Evolutionary conservation across 2,797 vertebrate species (phyloP), one percentile per base, ranked within the genome.

Genomic region (Sebastes flavidus): DNA sequence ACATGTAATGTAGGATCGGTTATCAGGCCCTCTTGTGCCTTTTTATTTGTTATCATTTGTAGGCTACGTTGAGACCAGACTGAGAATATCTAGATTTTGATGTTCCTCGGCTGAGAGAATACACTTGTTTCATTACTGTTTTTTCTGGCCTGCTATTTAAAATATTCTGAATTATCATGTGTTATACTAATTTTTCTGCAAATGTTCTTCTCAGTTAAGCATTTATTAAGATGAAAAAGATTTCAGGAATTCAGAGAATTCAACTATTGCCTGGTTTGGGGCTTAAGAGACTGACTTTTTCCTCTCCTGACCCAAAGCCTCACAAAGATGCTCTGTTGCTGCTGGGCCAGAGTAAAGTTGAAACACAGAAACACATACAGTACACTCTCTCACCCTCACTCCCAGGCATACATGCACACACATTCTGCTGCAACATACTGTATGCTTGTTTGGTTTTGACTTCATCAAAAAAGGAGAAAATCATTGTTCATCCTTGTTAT

Each of bases 251-350:
- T 20, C 14, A 5, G 6, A 0, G 16, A 16, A 3, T 13, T 22
- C 20, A 38, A 11, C 34, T 58, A 32, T 30, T 68, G 5, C 4
- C 25, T 74, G 27, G 4, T 62, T 65, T 69, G 14, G 1, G 4
- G 10, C 27, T 56, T 32, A 60, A 59, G 27, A 62, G 54, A 1
- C 42, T 49, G 22, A 4, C 20, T 66, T 71, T 55, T 70, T 34
- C 55, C 71, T 49, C 69, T 66, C 38, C 75, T 88, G 82, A 85
- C 75, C n/a, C 63, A 38, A 65, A 81, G 30, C 36, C 70, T 86
- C 78, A 91, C 86, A 93, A 87, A 89, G 90, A 84, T 78, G 66
- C 80, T 77, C 79, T 92, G 91, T 94, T 92, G 60, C 63, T n/a
- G 46, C 46, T 65, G 46, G n/a, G 55, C 36, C 73, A 77, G 24